These are phyloP conservation scores for Plutomurus gul DNA, from an alignment of 1,140 invertebrate species.

Conservation along the genomic window DNA sequence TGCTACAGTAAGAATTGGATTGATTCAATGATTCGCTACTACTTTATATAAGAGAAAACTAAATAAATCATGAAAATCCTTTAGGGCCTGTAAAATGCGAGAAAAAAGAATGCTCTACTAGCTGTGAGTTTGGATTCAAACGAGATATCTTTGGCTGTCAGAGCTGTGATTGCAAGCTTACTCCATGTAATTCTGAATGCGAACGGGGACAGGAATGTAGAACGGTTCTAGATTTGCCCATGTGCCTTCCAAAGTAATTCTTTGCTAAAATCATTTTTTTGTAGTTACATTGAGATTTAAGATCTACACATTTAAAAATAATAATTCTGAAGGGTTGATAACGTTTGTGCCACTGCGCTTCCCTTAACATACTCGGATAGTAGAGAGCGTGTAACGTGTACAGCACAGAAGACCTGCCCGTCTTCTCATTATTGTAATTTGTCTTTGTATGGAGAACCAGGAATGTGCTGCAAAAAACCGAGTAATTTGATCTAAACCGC, in stretches of 20 bases:
- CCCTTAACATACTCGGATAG: conserved; percentile 65
- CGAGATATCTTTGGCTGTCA: conserved; percentile 63
- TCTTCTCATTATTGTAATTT: conserved; percentile 77
- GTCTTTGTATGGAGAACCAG: conserved; percentile 75
- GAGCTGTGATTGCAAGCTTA: conserved; percentile 56
- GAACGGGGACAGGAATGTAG: conserved; percentile 63
- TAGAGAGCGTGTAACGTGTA: conserved; percentile 66
- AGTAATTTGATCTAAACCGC: conserved; percentile 60
- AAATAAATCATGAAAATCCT: conserved; percentile 31
- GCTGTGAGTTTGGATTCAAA: conserved; percentile 71
- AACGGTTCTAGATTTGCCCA: conserved; percentile 67
- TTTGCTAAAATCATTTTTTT: background rate
- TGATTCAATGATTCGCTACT: background rate
- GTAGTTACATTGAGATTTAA: too few species aligned
- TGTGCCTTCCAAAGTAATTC: conserved; percentile 68
- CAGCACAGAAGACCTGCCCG: conserved; percentile 74
- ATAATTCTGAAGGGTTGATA: conserved; percentile 63
- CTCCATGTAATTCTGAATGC: conserved; percentile 49
- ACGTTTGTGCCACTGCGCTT: conserved; percentile 71
- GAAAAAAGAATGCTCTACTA: conserved; percentile 64
- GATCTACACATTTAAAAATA: too few species aligned
- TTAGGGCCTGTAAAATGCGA: conserved; percentile 66
- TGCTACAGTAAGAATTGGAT: conserved; percentile 53
- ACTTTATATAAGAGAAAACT: background rate
- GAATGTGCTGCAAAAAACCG: conserved; percentile 82